Evolutionary conservation across 2,113 vertebrate genomes (phyloP), one percentile per base, ranked within the genome.

Genomic region (Phyllostomus hastatus): DNA sequence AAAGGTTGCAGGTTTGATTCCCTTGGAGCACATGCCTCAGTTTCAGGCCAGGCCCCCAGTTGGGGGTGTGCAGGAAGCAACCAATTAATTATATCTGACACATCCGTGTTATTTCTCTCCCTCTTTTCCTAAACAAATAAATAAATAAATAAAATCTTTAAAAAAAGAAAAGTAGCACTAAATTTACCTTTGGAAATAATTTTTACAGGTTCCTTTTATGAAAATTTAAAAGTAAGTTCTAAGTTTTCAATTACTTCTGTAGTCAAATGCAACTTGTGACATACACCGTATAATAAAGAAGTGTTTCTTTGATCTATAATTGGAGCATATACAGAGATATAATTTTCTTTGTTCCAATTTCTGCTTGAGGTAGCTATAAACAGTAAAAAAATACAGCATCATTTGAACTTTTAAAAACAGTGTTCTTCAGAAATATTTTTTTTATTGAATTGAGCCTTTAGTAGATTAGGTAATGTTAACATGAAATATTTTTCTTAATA

Each of bases 401-500:
- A 84, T 90, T 97, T 95, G 52, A 88, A 88, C 59, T 97, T 84
- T 93, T 94, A 94, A 95, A 97, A 98, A 66, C 81, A 91, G 75
- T 81, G 11, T 92, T 97, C 94, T 90, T 82, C 79, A 96, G 54
- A 0, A 12, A 73, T 97, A 69, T 96, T 97, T 82, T 96, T 78
- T 80, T 97, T 96, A 96, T 97, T 98, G 97, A 98, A 97, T 72
- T 75, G 89, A 98, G 95, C 5, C 0, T 7, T 91, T 93, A 91
- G 83, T 95, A 97, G 95, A 98, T 98, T 98, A 98, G 97, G 33
- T 90, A 97, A 97, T 93, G 96, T 94, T 98, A 98, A 97, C 95
- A 97, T 97, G 96, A 97, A 94, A 87, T 98, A 96, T 97, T 97
- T 84, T 98, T 95, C 84, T 97, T 98, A 98, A 97, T 98, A 94